phyloP scores from a whole-genome alignment of 2,888 invertebrate species.

The Bugula neritina region DNA sequence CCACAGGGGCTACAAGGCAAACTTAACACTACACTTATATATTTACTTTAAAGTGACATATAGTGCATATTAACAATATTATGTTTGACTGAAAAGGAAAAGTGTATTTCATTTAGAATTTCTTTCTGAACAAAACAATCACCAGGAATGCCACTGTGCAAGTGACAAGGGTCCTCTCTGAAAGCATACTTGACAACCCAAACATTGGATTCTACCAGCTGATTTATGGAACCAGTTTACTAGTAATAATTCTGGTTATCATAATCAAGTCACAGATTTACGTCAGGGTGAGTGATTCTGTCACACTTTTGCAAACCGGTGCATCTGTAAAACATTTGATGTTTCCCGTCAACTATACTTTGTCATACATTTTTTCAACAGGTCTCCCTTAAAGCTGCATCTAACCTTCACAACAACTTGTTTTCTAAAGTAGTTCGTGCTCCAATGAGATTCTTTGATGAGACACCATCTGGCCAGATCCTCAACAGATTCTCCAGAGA shows the following conservation, averaged over 20 bases:
- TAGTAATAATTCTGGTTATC: neutral
- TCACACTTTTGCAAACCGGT: no score
- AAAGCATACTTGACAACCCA: neutral
- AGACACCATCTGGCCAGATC: slow-evolving; percentile 46
- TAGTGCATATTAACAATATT: no score
- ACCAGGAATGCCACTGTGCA: neutral
- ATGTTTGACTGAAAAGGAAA: no score
- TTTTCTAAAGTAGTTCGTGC: slow-evolving; percentile 50
- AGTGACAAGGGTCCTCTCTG: neutral
- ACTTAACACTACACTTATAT: no score
- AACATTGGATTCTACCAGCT: neutral
- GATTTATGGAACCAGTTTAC: slow-evolving; percentile 1
- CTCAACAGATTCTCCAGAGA: slow-evolving; percentile 51
- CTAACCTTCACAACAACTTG: slow-evolving; percentile 57
- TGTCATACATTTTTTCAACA: no score
- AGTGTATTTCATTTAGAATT: no score
- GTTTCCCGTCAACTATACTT: no score
- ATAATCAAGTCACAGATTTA: neutral
- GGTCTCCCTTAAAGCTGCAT: slow-evolving; percentile 57
- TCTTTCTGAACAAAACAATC: neutral
- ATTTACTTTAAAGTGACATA: no score
- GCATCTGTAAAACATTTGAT: no score
- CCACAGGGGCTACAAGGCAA: no score
- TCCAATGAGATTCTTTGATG: slow-evolving; percentile 49
- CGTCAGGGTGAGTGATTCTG: neutral